Evolutionary conservation across 2,888 invertebrate genomes (phyloP), one percentile per base, ranked within the genome.

Genomic region (Phlogophora meticulosa): DNA sequence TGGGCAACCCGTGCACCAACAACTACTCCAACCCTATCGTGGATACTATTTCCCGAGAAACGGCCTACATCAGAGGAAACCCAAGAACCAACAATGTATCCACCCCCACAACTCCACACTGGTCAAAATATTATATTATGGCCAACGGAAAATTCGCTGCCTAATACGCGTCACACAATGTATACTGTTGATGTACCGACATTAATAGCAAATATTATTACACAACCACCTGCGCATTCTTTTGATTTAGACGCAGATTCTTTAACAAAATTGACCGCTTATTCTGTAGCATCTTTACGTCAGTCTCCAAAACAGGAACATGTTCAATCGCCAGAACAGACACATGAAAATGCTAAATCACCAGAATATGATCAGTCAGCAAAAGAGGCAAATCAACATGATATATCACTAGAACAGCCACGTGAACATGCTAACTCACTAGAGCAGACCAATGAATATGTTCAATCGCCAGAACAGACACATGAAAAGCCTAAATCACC

Each of bases 21-120:
- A 43, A 55, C 53, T 10, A 49, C 67, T 0, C 48, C 66, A 17
- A 65, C 43, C 4, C 3, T 15, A 10, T 2, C 11, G 2, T 65
- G 65, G 59, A 32, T 7, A 38, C 3, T 70, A 11, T 58, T 28
- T n/a, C 1, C 9, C 9, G 7, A 34, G 11, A 11, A 67, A 42
- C 9, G 11, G 32, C 11, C 32, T n/a, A 9, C 7, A 20, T 15
- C 7, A 24, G 1, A 1, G 4, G 17, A 42, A 34, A 2, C 1
- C 22, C 3, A 3, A 4, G 15, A 46, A n/a, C 20, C 4, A 7
- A n/a, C 4, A 13, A 20, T 2, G 17, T 0, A 20, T 32, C 34
- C 20, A 1, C 10, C 5, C 2, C 45, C 13, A 28, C n/a, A n/a
- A n/a, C n/a, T n/a, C n/a, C n/a, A n/a, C n/a, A n/a, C n/a, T n/a